These are phyloP conservation scores for Caenorhabditis doughertyi DNA, from an alignment of 2,888 invertebrate species.

Conservation along the genomic window DNA sequence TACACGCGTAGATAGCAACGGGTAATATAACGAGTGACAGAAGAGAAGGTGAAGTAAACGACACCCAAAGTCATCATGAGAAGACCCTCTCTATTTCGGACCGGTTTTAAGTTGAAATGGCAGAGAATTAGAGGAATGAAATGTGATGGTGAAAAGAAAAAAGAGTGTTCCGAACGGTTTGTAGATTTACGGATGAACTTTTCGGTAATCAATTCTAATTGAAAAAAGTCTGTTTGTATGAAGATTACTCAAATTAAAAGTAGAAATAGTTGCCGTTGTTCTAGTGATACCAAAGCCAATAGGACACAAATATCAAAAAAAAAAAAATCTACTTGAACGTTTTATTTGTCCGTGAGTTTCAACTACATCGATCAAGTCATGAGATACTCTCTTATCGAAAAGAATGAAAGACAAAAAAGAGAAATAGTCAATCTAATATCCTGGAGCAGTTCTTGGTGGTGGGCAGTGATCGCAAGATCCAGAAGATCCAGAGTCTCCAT, in stretches of 20 bases:
- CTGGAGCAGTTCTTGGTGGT: constrained; percentile 72
- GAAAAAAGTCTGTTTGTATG: neutral
- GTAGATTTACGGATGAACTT: constrained; percentile 1
- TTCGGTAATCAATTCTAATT: neutral
- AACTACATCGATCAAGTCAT: constrained; percentile 40
- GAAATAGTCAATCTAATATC: constrained; percentile 61
- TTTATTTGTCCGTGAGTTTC: constrained; percentile 42
- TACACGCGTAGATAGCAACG: constrained; percentile 20
- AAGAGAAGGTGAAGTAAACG: constrained; percentile 25
- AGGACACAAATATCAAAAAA: neutral
- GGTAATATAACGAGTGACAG: constrained; percentile 14
- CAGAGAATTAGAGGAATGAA: neutral
- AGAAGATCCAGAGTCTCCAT: constrained; percentile 58
- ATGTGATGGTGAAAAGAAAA: neutral
- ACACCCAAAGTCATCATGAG: constrained; percentile 40
- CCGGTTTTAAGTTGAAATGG: constrained; percentile 11
- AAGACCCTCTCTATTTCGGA: neutral
- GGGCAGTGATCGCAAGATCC: constrained; percentile 73
- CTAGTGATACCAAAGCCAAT: too few relatives aligned
- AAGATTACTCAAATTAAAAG: too few relatives aligned
- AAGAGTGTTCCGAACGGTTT: constrained; percentile 16
- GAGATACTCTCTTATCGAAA: constrained; percentile 55
- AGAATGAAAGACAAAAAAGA: constrained; percentile 52
- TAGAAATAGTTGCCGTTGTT: neutral
- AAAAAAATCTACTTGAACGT: constrained; percentile 41